These are phyloP conservation scores for Meda fulgida DNA, from an alignment of 2,797 vertebrate genomes.

Conservation along the genomic window DNA sequence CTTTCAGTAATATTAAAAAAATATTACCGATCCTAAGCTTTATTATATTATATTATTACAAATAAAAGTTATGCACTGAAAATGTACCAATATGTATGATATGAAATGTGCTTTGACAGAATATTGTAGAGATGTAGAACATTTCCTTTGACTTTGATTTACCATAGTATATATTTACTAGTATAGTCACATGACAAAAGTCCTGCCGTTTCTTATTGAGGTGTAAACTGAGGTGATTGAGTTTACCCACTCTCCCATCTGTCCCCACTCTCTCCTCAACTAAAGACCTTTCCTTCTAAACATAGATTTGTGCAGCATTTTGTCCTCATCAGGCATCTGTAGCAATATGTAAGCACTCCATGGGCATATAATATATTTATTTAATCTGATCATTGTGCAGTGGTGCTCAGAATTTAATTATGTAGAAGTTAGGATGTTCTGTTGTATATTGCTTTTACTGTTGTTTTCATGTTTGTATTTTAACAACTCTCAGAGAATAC, in stretches of 20 bases:
- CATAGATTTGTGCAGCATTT: neutral
- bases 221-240: neutral
- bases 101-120: neutral
- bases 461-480: neutral
- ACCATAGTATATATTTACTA: neutral
- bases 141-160: neutral
- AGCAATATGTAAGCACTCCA: neutral
- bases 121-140: neutral
- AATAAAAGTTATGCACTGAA: neutral
- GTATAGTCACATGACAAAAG: neutral
- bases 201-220: neutral
- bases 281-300: neutral
- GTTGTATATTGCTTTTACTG: constrained; percentile 9
- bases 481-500: neutral
- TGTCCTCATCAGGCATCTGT: constrained; percentile 28
- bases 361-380: neutral
- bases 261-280: neutral
- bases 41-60: neutral
- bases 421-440: neutral
- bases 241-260: neutral
- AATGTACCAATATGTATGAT: neutral
- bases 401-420: neutral
- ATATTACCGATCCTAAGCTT: no score
- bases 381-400: neutral
- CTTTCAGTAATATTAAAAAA: no score